These are phyloP conservation scores for Drosophila neocordata DNA, from an alignment of 1,140 invertebrate genomes.

Conservation along the genomic window DNA sequence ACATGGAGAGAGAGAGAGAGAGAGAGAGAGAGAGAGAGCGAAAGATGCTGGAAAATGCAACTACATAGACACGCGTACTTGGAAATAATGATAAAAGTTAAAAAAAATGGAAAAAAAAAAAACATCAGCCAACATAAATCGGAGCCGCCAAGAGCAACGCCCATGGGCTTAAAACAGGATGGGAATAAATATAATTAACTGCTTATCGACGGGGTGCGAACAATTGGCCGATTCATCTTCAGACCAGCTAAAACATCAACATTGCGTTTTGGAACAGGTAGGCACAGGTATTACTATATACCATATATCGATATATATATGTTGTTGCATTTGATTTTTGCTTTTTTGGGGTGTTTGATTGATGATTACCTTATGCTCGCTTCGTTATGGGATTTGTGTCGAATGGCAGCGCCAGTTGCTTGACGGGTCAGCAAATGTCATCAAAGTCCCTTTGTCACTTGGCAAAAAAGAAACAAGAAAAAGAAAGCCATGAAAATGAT, in stretches of 20 bases:
- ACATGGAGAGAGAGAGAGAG: too few relatives aligned
- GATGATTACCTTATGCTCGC: slow-evolving; percentile 60
- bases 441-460: slow-evolving; percentile 21
- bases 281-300: background rate
- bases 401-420: slow-evolving; percentile 25
- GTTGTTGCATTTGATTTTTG: slow-evolving; percentile 12
- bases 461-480: background rate
- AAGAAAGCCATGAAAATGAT: slow-evolving; percentile 28
- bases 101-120: too few relatives aligned
- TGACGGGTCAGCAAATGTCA: slow-evolving; percentile 40
- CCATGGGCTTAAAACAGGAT: slow-evolving; percentile 52
- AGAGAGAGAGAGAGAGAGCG: too few relatives aligned
- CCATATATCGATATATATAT: background rate
- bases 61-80: slow-evolving; percentile 71
- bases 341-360: slow-evolving; percentile 55
- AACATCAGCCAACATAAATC: slow-evolving; percentile 49
- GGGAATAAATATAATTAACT: slow-evolving; percentile 79
- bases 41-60: slow-evolving; percentile 68
- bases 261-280: background rate
- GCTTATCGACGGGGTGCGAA: slow-evolving; percentile 79
- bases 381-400: slow-evolving; percentile 2
- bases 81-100: slow-evolving; percentile 46
- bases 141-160: slow-evolving; percentile 54
- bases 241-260: slow-evolving; percentile 55
- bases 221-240: slow-evolving; percentile 71